Evolutionary conservation across 2,113 vertebrate genomes (phyloP).

Genomic region (Oriolus oriolus): DNA sequence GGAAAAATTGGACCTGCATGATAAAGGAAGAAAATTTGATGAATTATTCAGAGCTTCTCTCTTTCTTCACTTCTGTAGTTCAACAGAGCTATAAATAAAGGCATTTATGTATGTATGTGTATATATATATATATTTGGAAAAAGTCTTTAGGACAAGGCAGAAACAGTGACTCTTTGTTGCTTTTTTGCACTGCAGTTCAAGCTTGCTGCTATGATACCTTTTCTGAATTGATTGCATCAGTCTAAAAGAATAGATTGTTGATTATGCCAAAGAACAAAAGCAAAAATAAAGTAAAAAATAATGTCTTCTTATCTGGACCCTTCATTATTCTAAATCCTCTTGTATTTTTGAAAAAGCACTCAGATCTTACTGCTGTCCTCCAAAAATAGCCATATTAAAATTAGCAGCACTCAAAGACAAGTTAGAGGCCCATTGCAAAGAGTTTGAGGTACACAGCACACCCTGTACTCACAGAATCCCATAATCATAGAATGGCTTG

Average conservation of each 20-base stretch:
- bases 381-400: background rate
- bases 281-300: background rate
- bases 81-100: background rate
- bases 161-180: background rate
- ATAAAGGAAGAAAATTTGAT: slow-evolving; percentile 1
- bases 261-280: background rate
- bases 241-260: background rate
- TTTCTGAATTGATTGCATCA: background rate
- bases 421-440: background rate
- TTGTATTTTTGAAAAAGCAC: background rate
- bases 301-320: background rate
- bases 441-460: background rate
- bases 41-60: slow-evolving; percentile 1
- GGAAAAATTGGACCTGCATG: background rate
- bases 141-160: background rate
- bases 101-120: background rate
- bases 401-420: background rate
- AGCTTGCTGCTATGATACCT: background rate
- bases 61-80: background rate
- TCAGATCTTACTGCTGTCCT: background rate
- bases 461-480: background rate
- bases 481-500: background rate
- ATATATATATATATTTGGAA: background rate
- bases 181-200: background rate
- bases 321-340: background rate